These are phyloP conservation scores for Sparus aurata DNA, from an alignment of 2,797 vertebrate species.

Conservation along the genomic window DNA sequence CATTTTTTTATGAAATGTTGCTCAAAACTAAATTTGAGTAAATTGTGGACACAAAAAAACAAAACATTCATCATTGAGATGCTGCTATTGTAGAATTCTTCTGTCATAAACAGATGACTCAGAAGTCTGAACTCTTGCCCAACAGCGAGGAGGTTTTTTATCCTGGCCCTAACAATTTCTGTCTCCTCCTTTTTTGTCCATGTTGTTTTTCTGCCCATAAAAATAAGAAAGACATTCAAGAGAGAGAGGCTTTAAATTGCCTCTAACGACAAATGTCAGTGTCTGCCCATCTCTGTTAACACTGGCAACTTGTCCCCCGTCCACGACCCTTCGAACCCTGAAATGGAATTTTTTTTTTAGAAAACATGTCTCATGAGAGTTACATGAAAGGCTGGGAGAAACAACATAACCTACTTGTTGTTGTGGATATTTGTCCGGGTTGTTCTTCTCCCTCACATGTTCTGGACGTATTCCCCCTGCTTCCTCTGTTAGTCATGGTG, in stretches of 20 bases:
- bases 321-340: not conserved
- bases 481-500: not conserved
- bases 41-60: slow-evolving; percentile 2
- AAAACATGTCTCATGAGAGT: not conserved
- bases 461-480: not conserved
- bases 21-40: not conserved
- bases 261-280: slow-evolving; percentile 10
- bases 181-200: not conserved
- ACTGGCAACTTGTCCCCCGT: not conserved
- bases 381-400: not conserved
- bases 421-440: not conserved
- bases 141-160: slow-evolving; percentile 6
- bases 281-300: slow-evolving; percentile 9
- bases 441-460: not conserved
- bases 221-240: slow-evolving; percentile 16
- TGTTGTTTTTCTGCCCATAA: not conserved
- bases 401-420: not conserved
- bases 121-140: slow-evolving; percentile 16
- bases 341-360: not conserved
- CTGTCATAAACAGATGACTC: slow-evolving; percentile 21
- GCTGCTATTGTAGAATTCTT: not conserved
- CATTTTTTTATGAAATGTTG: too few species aligned
- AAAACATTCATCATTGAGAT: not conserved
- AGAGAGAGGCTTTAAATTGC: slow-evolving; percentile 27
- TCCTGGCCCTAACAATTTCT: slow-evolving; percentile 9